Evolutionary conservation across 1,140 invertebrate genomes (phyloP).

Genomic region (Tetramorium parvispinum): DNA sequence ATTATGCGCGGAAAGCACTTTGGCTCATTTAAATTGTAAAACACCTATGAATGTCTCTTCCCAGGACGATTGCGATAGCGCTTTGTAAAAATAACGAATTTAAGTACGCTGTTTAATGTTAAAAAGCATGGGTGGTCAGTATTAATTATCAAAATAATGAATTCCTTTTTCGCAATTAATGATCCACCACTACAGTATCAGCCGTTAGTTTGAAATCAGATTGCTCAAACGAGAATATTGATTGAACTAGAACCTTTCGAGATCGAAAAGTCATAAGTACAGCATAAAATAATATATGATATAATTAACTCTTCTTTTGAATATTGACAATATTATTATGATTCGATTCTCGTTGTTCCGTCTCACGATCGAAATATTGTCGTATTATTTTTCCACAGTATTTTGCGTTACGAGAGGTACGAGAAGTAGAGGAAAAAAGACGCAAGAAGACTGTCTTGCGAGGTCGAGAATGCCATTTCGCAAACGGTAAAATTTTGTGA

Average conservation of each 20-base stretch:
- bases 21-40: conserved; percentile 43
- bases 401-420: background rate
- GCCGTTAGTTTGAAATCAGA: background rate
- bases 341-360: background rate
- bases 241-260: conserved; percentile 5
- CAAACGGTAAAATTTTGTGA: conserved; percentile 49
- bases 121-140: background rate
- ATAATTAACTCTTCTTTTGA: conserved; percentile 3
- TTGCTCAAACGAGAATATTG: background rate
- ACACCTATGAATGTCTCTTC: background rate
- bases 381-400: background rate
- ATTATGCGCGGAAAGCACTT: conserved; percentile 18
- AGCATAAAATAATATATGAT: background rate
- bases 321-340: conserved; percentile 35
- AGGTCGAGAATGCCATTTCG: conserved; percentile 15
- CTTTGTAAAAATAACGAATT: background rate
- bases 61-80: background rate
- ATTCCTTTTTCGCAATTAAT: background rate
- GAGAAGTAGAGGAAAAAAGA: background rate
- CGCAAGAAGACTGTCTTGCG: background rate
- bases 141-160: background rate
- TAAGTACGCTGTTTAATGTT: background rate
- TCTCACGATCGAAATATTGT: conserved; percentile 19
- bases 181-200: background rate
- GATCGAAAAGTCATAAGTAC: background rate